Base-by-base conservation (phyloP, 2,888 invertebrate genomes). In the Hydroisotoma schaefferi region DNA sequence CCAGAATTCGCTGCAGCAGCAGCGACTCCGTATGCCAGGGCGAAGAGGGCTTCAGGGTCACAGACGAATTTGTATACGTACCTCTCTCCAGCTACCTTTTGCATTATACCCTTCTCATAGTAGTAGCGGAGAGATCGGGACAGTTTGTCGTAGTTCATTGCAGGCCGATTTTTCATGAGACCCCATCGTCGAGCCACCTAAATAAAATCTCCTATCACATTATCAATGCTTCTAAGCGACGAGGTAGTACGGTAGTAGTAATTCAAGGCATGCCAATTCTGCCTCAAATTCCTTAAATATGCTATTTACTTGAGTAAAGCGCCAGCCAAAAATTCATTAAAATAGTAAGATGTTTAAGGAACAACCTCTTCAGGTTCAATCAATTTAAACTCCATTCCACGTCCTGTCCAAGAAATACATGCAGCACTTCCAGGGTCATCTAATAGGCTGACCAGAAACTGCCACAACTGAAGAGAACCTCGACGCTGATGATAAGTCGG, bases 71-170 rank as follows among this genome's bases (percentile, higher is more conserved):
- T 92, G 81, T 95, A 95, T 12, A 95, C 94, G 79, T 95, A 95
- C 73, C 94, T 84, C 76, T 95, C 94, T 0, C 95, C 93, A 57
- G 92, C 90, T 0, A 95, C 95, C 78, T 95, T 95, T 79, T 94
- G 94, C 94, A 95, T 94, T 74, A 95, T 95, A n/a, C 94, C 94
- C 76, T 95, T 95, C 77, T 95, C 94, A 76, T 95, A 95, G 76
- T 95, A 95, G 75, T 95, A 95, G n/a, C 95, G 83, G 40, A 95
- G 81, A 0, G 94, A 94, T 6, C 95, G 82, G 38, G 94, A 94
- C 49, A 95, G 79, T 77, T 95, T 95, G 78, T 95, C 95, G 76
- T 95, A 95, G 79, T 95, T 95, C 95, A 95, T 95, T 0, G 94
- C 94, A 0, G 94, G 94, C 0, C 94, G 81, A 80, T 95, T 95